Evolutionary conservation across 2,113 vertebrate genomes (phyloP).

Genomic region (Lynx canadensis): DNA sequence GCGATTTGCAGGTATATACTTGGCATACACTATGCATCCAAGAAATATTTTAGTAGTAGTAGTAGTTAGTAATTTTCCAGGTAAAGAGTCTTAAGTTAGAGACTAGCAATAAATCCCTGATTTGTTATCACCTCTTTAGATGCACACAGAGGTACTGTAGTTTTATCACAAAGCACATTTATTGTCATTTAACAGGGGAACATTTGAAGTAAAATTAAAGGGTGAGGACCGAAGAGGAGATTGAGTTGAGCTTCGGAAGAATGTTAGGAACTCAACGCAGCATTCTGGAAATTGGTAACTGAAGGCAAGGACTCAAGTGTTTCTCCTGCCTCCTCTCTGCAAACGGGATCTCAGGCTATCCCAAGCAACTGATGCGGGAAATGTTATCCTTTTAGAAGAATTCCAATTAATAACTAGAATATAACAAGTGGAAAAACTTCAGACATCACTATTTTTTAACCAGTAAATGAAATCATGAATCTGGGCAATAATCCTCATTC

Average conservation of each 20-base stretch:
- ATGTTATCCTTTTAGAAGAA: background rate
- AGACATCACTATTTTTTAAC: background rate
- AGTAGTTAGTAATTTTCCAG: background rate
- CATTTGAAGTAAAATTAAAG: conserved; percentile 21
- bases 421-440: background rate
- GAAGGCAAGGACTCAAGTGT: background rate
- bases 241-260: background rate
- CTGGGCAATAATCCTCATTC: background rate
- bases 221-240: background rate
- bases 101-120: background rate
- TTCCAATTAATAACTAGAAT: background rate
- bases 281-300: background rate
- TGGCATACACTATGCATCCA: background rate
- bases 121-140: background rate
- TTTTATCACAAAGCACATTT: background rate
- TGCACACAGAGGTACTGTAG: background rate
- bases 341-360: background rate
- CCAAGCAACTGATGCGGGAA: background rate
- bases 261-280: background rate
- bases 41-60: background rate
- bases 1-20: background rate
- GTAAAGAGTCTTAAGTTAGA: background rate
- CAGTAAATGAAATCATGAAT: background rate
- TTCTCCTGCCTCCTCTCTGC: background rate
- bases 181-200: conserved; percentile 20